Base-by-base conservation (phyloP, 2,113 vertebrate genomes). In the Merops nubicus region DNA sequence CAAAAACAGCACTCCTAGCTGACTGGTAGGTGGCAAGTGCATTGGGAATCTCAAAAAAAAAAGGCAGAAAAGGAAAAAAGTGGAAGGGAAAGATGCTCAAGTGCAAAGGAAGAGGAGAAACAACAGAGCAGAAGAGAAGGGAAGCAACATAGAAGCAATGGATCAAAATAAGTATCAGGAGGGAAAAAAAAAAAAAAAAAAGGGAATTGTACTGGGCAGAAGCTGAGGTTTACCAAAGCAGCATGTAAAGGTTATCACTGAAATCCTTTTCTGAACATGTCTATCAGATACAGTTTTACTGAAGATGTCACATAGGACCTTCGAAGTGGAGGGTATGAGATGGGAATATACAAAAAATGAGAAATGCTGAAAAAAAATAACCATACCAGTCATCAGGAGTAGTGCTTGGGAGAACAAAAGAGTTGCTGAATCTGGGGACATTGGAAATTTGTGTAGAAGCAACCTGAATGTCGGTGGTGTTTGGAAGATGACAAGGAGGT, bases 381-480 rank as follows among this genome's bases (percentile, higher is more conserved):
- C 5, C 16, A 47, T 19, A 45, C 9, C 29, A 33, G 12, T 57
- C 42, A 40, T 53, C 34, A 68, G 22, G 20, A 50, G 8, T 50
- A 7, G 0, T 3, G 6, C 26, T 34, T 21, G 33, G 48, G 12
- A 87, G 36, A 50, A 26, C 12, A 3, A 5, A 36, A 53, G 3
- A 29, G 18, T 5, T 31, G 47, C 23, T 79, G 63, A 38, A 45
- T 54, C 42, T 64, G 25, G 21, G 34, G 11, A 11, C 4, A 64
- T 64, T 3, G 15, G 13, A 11, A 29, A 31, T 38, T 36, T 15
- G 3, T 9, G 48, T 3, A 33, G 14, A 17, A 23, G 42, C 6
- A 53, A 50, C 9, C 40, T 33, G 54, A 78, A 47, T 28, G 3
- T 9, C 17, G 38, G 14, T 17, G 36, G 5, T 38, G 8, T 42